These are phyloP conservation scores for Metacarcinus magister DNA, from an alignment of 2,888 invertebrate genomes.

Conservation along the genomic window DNA sequence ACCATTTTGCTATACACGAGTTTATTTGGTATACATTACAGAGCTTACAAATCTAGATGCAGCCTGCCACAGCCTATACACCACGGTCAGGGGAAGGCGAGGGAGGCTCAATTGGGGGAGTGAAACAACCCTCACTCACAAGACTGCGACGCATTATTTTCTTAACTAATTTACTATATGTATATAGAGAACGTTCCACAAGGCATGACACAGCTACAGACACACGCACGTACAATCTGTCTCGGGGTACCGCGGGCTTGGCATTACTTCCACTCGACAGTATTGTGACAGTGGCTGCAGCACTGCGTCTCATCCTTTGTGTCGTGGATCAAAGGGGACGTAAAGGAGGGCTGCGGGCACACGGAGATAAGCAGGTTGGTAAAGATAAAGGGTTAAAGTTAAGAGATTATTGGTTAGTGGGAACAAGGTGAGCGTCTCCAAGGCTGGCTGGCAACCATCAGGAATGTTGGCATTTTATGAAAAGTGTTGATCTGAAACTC, in stretches of 20 bases:
- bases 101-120: neutral
- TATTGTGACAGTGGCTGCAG: neutral
- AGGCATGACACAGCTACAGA: constrained; percentile 3
- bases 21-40: neutral
- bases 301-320: neutral
- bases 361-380: neutral
- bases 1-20: neutral
- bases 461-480: constrained; percentile 18
- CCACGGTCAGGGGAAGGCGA: neutral
- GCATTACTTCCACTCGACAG: neutral
- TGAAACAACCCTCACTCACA: neutral
- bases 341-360: neutral
- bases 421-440: neutral
- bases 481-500: neutral
- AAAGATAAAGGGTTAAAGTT: neutral
- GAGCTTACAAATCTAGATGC: neutral
- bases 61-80: neutral
- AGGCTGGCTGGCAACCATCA: neutral
- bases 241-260: neutral
- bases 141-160: neutral
- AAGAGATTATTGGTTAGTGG: neutral
- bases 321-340: neutral
- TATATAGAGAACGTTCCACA: neutral
- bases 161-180: neutral
- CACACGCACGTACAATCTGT: neutral